Evolutionary conservation across 2,113 vertebrate genomes (phyloP), one percentile per base, ranked within the genome.

Genomic region (Myrmecophaga tridactyla): DNA sequence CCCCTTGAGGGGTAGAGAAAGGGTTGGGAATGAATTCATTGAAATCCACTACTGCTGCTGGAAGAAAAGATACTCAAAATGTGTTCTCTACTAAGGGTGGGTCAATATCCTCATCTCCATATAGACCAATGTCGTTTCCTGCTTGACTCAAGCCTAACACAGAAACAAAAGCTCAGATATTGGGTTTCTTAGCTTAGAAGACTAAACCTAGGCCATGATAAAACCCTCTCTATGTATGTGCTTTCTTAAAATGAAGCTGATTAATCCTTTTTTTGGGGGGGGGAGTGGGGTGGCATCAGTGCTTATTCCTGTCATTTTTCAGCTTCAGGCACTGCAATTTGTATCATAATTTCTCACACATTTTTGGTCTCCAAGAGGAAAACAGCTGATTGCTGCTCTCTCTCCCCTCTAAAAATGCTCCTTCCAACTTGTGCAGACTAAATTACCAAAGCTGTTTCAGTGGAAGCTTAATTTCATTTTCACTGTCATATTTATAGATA

Each of bases 221-320:
- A 80, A 94, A 75, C 51, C 76, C 73, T 39, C 10, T 27, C 1
- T 70, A 78, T 15, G 7, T 13, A 36, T 46, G 63, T 11, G n/a
- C 73, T 84, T 70, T 92, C 95, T 81, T 92, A 81, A 88, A 73
- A 70, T 29, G 94, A 95, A 46, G 13, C 86, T 92, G 46, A 92
- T 94, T 92, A 94, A 92, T 90, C 85, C 1, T 93, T 96, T 97
- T 87, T 84, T n/a, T n/a, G n/a, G n/a, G n/a, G n/a, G n/a, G n/a
- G n/a, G n/a, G n/a, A n/a, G n/a, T n/a, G 88, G 86, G 51, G 70
- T 83, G 39, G 20, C 72, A 36, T 84, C 76, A 9, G 75, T 86
- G 86, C 48, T 92, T 97, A 96, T 96, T 97, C 98, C 96, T 89
- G 76, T 97, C 85, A 60, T 90, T 89, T 92, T 97, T 96, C 72